Evolutionary conservation across 2,113 vertebrate species (phyloP), one percentile per base, ranked within the genome.

Genomic region (Thunnus maccoyii): DNA sequence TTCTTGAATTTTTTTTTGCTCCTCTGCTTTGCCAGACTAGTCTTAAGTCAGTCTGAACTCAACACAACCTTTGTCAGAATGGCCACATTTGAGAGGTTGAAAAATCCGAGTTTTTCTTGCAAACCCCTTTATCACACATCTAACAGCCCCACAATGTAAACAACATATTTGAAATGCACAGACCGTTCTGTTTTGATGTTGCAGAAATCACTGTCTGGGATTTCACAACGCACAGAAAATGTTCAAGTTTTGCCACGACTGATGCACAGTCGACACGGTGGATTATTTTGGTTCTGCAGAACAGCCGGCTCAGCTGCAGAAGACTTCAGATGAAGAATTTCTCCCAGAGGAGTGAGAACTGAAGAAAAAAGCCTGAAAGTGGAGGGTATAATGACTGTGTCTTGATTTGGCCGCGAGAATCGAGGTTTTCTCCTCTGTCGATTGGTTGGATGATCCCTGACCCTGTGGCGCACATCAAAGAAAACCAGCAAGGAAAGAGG

Each of bases 371-470:
- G 20, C 16, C 52, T 12, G 36, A 71, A 75, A 82, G 46, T 51
- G 41, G 30, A 75, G 36, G 79, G 61, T 80, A 30, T 87, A 83
- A 87, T 84, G 83, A 78, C 87, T 68, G 47, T 22, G 67, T 78
- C 79, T 84, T 87, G 63, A 85, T 87, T 79, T 69, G 66, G 46
- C 76, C 47, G 25, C 62, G 30, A 83, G 85, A 92, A 86, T 80
- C 73, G 58, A 61, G 20, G 68, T 78, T 86, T 57, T 82, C 72
- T 88, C 71, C 55, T 72, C 71, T 15, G 75, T 90, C 13, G 82
- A 89, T 78, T 72, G 84, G 67, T 58, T 65, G 56, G 41, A 48
- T 86, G 89, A 94, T 89, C 90, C 79, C 67, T 92, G 89, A 93
- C 87, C 90, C 83, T 46, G 67, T 67, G 86, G 80, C 30, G 51